Percentiles rank a stretch among this genome's conserved stretches.
phyloP scores from a whole-genome alignment of 1,140 invertebrate genomes.

The Tetragnatha versicolor region DNA sequence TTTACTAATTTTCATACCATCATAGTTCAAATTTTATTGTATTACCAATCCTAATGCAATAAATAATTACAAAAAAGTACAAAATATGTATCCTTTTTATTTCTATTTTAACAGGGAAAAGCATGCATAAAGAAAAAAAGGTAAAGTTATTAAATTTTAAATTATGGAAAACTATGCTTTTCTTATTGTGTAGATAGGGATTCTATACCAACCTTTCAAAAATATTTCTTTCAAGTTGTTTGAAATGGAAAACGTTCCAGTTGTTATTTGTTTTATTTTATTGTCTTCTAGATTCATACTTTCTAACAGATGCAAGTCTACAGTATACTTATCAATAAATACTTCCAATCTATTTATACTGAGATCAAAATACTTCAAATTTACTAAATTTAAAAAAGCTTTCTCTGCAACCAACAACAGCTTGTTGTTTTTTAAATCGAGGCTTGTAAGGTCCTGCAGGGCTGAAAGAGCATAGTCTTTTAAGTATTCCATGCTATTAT shows the following conservation, averaged over 20 bases:
- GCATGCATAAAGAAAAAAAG: no score
- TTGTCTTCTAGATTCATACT: slow-evolving; percentile 7
- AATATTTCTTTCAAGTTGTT: neutral
- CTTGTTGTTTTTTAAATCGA: neutral
- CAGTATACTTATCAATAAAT: slow-evolving; percentile 7
- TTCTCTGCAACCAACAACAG: neutral
- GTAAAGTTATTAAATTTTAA: neutral
- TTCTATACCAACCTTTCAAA: neutral
- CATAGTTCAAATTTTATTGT: no score
- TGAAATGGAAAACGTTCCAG: neutral
- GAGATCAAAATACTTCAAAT: neutral
- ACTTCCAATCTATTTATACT: neutral
- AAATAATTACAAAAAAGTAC: no score
- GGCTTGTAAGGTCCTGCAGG: neutral
- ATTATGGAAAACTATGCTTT: neutral
- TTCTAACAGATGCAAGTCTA: slow-evolving; percentile 11
- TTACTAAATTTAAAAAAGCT: neutral
- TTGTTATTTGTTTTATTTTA: neutral
- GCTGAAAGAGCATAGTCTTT: slow-evolving; percentile 1
- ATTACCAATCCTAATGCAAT: no score
- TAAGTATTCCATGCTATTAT: neutral
- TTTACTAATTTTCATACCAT: no score
- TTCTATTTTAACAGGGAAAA: no score
- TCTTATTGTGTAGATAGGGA: neutral
- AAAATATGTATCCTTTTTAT: no score